Conservation (phyloP, 37 sponge, comb jelly and placozoan genomes). For the Agelas oroides region DNA sequence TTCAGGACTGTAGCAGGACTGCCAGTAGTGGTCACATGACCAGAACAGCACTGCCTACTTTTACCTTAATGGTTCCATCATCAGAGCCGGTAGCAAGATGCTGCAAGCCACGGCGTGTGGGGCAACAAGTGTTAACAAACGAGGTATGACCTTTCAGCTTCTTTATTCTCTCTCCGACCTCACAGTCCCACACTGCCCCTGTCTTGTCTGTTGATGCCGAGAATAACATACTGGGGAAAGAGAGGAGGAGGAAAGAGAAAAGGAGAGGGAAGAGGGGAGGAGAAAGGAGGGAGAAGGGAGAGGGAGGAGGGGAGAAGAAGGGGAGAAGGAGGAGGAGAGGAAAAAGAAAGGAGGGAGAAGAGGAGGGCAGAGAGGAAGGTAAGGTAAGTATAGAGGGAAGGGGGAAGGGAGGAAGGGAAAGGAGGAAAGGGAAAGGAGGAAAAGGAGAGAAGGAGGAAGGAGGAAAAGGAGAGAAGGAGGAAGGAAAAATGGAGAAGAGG, state of each 20-base stretch:
- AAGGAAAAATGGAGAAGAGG: not conserved
- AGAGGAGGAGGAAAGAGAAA: not conserved
- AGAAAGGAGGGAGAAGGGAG: not conserved
- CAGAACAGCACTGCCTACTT: no score
- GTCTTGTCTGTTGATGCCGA: constrained; percentile 91
- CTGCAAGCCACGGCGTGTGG: constrained; percentile 68
- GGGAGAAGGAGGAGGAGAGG: not conserved
- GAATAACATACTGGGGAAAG: constrained; percentile 66
- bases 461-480: no score
- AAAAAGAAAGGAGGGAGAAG: not conserved
- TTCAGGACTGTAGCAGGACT: no score
- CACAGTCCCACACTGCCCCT: constrained; percentile 94
- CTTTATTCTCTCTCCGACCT: constrained; percentile 83
- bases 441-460: no score
- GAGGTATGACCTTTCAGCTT: constrained; percentile 94
- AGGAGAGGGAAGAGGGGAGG: not conserved
- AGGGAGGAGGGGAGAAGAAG: not conserved
- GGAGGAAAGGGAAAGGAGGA: no score
- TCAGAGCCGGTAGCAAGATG: constrained; percentile 90
- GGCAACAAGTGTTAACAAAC: constrained; percentile 88
- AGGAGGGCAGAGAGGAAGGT: not conserved
- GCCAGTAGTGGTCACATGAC: no score
- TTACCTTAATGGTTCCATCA: constrained; percentile 93
- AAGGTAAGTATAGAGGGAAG: not conserved
- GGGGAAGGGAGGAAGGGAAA: no score